phyloP scores from a whole-genome alignment of 1,140 invertebrate species.

The Drosophila pectinifera region DNA sequence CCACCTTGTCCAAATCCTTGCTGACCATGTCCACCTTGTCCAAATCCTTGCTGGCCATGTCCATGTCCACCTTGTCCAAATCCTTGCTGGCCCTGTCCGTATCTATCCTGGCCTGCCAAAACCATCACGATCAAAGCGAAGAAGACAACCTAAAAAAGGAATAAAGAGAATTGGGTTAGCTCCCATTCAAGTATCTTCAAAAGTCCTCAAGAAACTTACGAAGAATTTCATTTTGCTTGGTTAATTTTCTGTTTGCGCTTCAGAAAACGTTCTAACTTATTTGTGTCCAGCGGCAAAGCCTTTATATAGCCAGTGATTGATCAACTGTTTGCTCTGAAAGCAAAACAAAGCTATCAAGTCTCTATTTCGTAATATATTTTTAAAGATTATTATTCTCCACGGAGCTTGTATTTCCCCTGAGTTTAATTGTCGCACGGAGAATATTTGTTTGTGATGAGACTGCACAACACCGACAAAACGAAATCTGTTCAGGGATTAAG shows the following conservation, averaged over 20 bases:
- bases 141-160: neutral
- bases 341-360: constrained; percentile 29
- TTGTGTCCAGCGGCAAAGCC: neutral
- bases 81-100: no score
- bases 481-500: constrained; percentile 1
- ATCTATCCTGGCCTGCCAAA: no score
- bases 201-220: neutral
- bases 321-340: neutral
- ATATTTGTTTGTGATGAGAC: constrained; percentile 22
- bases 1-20: no score
- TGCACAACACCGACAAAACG: neutral
- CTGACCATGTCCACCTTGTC: neutral
- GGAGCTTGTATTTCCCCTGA: neutral
- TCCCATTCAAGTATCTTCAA: neutral
- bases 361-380: constrained; percentile 1
- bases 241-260: neutral
- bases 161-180: neutral
- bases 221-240: neutral
- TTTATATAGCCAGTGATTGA: neutral
- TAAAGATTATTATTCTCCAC: constrained; percentile 4
- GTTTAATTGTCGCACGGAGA: constrained; percentile 17
- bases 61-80: no score
- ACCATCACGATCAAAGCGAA: neutral
- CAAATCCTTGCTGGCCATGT: neutral
- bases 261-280: neutral